phyloP scores from a whole-genome alignment of 2,888 invertebrate species.

The Leucoma salicis region DNA sequence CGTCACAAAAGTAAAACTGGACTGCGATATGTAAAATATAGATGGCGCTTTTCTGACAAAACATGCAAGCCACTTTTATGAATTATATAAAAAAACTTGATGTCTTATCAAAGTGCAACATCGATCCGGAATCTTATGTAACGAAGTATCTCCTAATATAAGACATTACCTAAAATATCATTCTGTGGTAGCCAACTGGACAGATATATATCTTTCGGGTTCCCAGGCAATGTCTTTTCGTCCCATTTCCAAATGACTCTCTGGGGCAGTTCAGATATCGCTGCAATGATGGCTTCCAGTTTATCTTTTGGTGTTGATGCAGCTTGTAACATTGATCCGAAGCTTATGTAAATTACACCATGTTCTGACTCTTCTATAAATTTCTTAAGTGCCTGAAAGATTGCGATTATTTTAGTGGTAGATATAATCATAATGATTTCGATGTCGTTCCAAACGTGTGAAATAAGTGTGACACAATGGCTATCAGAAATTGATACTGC shows the following conservation, averaged over 20 bases:
- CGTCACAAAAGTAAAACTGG: too few relatives aligned
- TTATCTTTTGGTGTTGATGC: constrained; percentile 83
- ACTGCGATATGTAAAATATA: too few relatives aligned
- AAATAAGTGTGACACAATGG: neutral
- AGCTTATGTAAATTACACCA: constrained; percentile 88
- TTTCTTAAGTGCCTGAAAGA: constrained; percentile 78
- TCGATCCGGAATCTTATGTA: too few relatives aligned
- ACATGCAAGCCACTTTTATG: too few relatives aligned
- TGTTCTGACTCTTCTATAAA: constrained; percentile 85
- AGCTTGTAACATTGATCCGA: constrained; percentile 88
- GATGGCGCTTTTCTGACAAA: too few relatives aligned
- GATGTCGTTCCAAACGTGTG: neutral
- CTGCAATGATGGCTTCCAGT: constrained; percentile 81
- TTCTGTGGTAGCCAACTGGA: constrained; percentile 86
- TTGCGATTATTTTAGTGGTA: too few relatives aligned
- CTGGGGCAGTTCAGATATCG: constrained; percentile 83
- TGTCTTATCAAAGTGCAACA: too few relatives aligned
- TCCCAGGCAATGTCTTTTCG: constrained; percentile 76
- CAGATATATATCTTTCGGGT: constrained; percentile 83
- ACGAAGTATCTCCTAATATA: too few relatives aligned
- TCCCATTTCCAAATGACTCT: constrained; percentile 91
- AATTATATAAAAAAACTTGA: too few relatives aligned
- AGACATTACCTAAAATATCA: constrained; percentile 84
- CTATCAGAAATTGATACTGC: too few relatives aligned
- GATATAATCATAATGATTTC: too few relatives aligned